A percentile compares a stretch with the other conserved stretches of the same genome.
Evolutionary conservation across 2,797 vertebrate genomes (phyloP).

Genomic region (Acanthurus lineatus): DNA sequence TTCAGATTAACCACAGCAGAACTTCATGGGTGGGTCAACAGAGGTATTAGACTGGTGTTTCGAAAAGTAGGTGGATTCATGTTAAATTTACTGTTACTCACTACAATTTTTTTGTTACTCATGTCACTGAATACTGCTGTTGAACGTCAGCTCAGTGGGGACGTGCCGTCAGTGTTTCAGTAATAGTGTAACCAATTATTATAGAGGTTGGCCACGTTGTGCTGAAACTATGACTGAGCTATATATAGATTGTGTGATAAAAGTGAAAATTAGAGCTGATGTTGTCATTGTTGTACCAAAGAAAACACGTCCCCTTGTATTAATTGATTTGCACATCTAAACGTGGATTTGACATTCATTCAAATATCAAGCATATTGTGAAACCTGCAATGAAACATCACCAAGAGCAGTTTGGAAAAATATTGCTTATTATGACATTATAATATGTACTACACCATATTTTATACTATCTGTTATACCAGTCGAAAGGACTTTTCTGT

Average conservation of each 20-base stretch:
- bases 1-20: slow-evolving; percentile 43
- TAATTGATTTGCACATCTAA: background rate
- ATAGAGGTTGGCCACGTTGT: background rate
- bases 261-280: background rate
- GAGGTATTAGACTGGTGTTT: background rate
- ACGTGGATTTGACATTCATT: background rate
- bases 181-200: background rate
- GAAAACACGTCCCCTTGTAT: background rate
- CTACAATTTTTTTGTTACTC: slow-evolving; percentile 1
- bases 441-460: background rate
- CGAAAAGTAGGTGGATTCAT: slow-evolving; percentile 26
- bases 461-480: too few species aligned
- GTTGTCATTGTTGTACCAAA: background rate
- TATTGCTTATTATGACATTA: background rate
- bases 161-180: background rate
- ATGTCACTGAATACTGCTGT: background rate
- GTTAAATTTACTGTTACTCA: background rate
- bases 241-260: background rate
- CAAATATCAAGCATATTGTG: background rate
- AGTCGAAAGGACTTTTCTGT: too few species aligned
- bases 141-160: background rate
- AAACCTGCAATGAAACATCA: background rate
- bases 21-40: slow-evolving; percentile 16
- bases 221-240: background rate
- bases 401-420: background rate